Conservation (phyloP, 2,113 vertebrate species). For the Lanius collurio region DNA sequence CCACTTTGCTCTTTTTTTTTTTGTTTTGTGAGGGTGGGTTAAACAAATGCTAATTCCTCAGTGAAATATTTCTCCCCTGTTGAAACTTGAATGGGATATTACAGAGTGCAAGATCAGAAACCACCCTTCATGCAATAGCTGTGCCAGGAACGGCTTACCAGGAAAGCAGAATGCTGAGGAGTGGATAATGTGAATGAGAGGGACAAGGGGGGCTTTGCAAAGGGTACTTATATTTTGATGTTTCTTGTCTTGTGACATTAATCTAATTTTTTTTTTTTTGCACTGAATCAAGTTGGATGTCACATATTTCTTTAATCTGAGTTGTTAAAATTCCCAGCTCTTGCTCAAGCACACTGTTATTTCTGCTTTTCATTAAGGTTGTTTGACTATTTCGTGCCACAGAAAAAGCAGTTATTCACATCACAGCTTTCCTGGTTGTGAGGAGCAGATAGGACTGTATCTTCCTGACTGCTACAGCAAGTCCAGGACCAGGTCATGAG, state of each 20-base stretch:
- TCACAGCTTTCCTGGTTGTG: neutral
- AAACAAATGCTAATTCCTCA: slow-evolving; percentile 5
- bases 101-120: slow-evolving; percentile 10
- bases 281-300: neutral
- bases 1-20: neutral
- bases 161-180: neutral
- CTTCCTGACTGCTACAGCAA: neutral
- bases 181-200: neutral
- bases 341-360: neutral
- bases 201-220: neutral
- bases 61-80: slow-evolving; percentile 8
- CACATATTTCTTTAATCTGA: neutral
- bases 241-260: neutral
- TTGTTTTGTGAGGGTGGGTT: neutral
- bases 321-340: neutral
- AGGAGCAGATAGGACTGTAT: neutral
- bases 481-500: neutral
- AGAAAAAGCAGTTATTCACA: neutral
- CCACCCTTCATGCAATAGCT: neutral
- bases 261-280: neutral
- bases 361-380: slow-evolving; percentile 15
- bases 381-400: neutral
- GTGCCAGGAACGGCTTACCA: neutral
- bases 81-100: slow-evolving; percentile 41
- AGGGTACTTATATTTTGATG: neutral